Evolutionary conservation across 1,140 invertebrate species (phyloP).

Genomic region (Drosophila tropicalis): DNA sequence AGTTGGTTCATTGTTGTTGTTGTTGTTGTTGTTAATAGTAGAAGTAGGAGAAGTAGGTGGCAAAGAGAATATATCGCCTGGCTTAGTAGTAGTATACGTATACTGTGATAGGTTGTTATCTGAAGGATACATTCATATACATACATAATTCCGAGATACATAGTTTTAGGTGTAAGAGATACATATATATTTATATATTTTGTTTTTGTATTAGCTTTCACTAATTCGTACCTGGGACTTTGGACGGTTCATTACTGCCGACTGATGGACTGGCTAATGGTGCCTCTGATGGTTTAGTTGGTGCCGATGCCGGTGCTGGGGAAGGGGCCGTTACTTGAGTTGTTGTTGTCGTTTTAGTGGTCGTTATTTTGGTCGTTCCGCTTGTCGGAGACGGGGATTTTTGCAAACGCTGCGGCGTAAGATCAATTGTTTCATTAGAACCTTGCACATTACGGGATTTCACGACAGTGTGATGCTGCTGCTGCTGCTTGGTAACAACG

Average conservation of each 20-base stretch:
- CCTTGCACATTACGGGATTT: conserved; percentile 54
- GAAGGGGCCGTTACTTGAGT: conserved; percentile 22
- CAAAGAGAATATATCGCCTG: conserved; percentile 81
- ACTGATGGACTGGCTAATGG: conserved; percentile 20
- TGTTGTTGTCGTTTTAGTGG: conserved; percentile 29
- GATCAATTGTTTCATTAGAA: conserved; percentile 67
- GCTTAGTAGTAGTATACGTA: conserved; percentile 82
- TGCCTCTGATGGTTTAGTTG: conserved; percentile 13
- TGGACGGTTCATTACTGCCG: background rate
- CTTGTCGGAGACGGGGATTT: conserved; percentile 51
- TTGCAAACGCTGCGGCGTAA: conserved; percentile 58
- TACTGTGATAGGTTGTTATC: conserved; percentile 79
- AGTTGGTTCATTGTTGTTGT: conserved; percentile 71
- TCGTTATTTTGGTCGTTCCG: conserved; percentile 50
- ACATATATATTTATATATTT: background rate
- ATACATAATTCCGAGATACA: conserved; percentile 69
- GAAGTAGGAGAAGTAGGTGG: conserved; percentile 77
- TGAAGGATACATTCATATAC: conserved; percentile 82
- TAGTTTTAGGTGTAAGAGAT: conserved; percentile 22
- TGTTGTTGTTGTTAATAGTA: conserved; percentile 43
- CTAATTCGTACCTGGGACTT: conserved; percentile 77
- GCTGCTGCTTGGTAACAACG: conserved; percentile 50
- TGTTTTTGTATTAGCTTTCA: conserved; percentile 35
- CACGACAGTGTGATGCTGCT: conserved; percentile 40
- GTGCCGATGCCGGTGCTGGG: conserved; percentile 19